Evolutionary conservation across 2,113 vertebrate species (phyloP).

Genomic region (Rhinolophus sinicus): DNA sequence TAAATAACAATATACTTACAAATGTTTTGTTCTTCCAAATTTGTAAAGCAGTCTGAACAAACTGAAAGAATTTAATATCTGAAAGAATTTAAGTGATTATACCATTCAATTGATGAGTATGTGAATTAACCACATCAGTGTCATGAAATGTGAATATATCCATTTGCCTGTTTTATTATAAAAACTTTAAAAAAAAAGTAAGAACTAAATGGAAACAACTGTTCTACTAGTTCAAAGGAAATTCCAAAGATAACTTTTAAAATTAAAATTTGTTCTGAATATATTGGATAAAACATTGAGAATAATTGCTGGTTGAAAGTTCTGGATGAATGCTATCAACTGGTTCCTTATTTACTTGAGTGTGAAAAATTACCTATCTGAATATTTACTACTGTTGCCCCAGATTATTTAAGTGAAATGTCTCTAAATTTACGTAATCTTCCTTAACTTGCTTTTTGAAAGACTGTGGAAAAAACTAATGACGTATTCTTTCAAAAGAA

Average conservation of each 20-base stretch:
- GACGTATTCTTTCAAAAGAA: background rate
- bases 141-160: background rate
- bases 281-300: background rate
- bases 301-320: background rate
- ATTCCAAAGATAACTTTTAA: slow-evolving; percentile 24
- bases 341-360: background rate
- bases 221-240: background rate
- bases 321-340: background rate
- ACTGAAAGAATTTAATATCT: background rate
- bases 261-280: slow-evolving; percentile 20
- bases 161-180: background rate
- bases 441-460: background rate
- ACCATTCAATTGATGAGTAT: background rate
- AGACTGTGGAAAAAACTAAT: background rate
- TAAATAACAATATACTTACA: background rate
- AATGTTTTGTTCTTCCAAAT: background rate
- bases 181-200: background rate
- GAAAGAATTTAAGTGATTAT: background rate
- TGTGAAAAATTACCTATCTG: background rate
- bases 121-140: background rate
- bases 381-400: background rate
- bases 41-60: background rate
- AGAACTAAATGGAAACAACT: background rate
- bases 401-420: background rate
- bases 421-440: background rate